Evolutionary conservation across 37 sponge, comb jelly and placozoan genomes (phyloP), one percentile per base, ranked within the genome.

Genomic region (Halichondria panicea): DNA sequence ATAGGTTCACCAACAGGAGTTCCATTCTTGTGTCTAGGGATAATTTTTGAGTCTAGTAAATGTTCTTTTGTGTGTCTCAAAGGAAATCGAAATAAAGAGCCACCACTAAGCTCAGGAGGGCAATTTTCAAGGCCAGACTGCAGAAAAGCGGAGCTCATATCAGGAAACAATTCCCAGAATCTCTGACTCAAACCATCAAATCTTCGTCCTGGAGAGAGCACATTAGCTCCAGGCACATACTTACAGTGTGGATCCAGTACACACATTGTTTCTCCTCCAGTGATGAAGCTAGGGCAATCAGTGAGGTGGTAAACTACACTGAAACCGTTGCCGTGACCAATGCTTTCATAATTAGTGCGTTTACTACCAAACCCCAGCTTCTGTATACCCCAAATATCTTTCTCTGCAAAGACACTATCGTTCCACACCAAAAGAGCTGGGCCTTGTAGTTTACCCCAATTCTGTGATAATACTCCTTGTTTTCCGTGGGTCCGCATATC

Each of bases 241-340:
- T 21, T 33, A 35, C 68, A 64, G 55, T 86, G 90, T 57, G 94
- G 94, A 63, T 93, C 94, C 61, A 93, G 48, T 6, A 93, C 52
- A 78, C 94, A 93, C 21, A 93, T 48, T 0, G 75, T 83, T 11
- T 91, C 78, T 35, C 83, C 83, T 71, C 68, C 56, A 39, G 94
- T 81, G 19, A 93, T 18, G 66, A 93, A 93, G 28, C 71, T 77
- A 21, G 93, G 93, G 59, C 93, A 93, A 68, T 93, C 93, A 55
- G 93, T 93, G 38, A 93, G 75, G 72, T 93, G 91, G 70, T 93
- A 93, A 15, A 85, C 91, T 3, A 71, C 83, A 86, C 89, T 93
- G 62, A 93, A 89, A 40, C 94, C 94, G 66, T 89, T 85, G 15
- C 94, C 94, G 65, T 81, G 87, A 11, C 94, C 94, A 69, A 86